These are phyloP conservation scores for Echinarachnius parma DNA, from an alignment of 53 echinoderm and acorn worm genomes.

Conservation along the genomic window DNA sequence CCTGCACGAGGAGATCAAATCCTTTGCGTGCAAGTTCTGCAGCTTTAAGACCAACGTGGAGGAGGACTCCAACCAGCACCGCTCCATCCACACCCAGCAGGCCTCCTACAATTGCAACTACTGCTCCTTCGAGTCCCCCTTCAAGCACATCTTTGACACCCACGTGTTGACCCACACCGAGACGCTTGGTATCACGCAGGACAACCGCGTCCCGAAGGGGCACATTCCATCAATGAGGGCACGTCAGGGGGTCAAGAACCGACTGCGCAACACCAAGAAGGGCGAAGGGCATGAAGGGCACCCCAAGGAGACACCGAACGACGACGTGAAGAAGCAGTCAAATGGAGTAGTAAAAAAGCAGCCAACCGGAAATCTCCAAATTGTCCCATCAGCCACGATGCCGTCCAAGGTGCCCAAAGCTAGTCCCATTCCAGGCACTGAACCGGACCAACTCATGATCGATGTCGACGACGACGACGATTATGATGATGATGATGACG, in stretches of 20 bases:
- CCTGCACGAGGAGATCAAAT: conserved; percentile 62
- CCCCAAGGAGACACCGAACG: background rate
- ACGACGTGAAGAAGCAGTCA: background rate
- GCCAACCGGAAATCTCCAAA: background rate
- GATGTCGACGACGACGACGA: background rate
- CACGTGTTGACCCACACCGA: conserved; percentile 59
- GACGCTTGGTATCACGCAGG: conserved; percentile 10
- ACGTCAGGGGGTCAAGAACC: conserved; percentile 36
- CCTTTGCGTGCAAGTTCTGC: conserved; percentile 64
- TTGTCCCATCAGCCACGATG: background rate
- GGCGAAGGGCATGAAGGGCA: background rate
- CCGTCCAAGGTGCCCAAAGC: conserved; percentile 33
- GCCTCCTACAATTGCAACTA: conserved; percentile 51
- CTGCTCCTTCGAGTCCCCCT: conserved; percentile 66
- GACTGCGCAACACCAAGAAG: conserved; percentile 41
- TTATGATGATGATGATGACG: conserved; percentile 2
- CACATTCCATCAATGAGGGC: conserved; percentile 35
- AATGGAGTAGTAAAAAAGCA: background rate
- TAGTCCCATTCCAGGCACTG: conserved; percentile 19
- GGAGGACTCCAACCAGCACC: conserved; percentile 61
- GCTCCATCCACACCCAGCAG: conserved; percentile 56
- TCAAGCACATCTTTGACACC: conserved; percentile 61
- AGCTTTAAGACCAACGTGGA: conserved; percentile 55
- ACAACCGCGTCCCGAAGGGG: conserved; percentile 29
- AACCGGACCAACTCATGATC: conserved; percentile 23